Conservation (phyloP, 1,140 invertebrate genomes). For the Leptopilina boulardi region DNA sequence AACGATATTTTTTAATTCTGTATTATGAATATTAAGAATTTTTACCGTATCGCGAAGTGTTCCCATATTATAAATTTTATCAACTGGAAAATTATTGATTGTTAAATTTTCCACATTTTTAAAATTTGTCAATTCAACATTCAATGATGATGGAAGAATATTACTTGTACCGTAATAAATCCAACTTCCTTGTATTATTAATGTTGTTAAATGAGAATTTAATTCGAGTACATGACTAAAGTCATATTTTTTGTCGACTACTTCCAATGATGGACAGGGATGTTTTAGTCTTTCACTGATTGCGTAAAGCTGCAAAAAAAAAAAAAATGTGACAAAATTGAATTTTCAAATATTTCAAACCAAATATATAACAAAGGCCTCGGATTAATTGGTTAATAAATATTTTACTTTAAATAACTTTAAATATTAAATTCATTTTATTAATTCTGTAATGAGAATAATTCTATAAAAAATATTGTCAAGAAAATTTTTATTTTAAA, state of each 20-base stretch:
- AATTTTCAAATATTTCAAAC: too few relatives aligned
- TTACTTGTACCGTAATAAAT: conserved; percentile 85
- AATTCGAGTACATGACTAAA: conserved; percentile 94
- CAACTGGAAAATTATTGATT: conserved; percentile 79
- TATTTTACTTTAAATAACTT: too few relatives aligned
- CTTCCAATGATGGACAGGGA: conserved; percentile 86
- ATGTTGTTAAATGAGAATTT: conserved; percentile 83
- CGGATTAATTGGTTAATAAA: too few relatives aligned
- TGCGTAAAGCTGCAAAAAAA: conserved; percentile 86
- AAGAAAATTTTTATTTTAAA: too few relatives aligned
- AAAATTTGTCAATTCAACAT: conserved; percentile 88
- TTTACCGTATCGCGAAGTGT: conserved; percentile 83
- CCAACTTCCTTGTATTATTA: conserved; percentile 83
- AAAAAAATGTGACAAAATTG: conserved; percentile 57
- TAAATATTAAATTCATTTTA: too few relatives aligned
- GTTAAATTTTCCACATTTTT: conserved; percentile 82
- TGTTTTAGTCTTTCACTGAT: conserved; percentile 91
- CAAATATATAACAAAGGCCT: too few relatives aligned
- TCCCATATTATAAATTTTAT: conserved; percentile 82
- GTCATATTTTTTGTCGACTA: conserved; percentile 84
- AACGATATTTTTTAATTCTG: conserved; percentile 79
- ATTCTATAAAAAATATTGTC: too few relatives aligned
- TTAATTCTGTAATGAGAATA: too few relatives aligned
- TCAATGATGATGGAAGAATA: conserved; percentile 86
- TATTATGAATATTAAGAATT: conserved; percentile 79